These are phyloP conservation scores for Lethocerus indicus DNA, from an alignment of 1,140 invertebrate species.

Conservation along the genomic window DNA sequence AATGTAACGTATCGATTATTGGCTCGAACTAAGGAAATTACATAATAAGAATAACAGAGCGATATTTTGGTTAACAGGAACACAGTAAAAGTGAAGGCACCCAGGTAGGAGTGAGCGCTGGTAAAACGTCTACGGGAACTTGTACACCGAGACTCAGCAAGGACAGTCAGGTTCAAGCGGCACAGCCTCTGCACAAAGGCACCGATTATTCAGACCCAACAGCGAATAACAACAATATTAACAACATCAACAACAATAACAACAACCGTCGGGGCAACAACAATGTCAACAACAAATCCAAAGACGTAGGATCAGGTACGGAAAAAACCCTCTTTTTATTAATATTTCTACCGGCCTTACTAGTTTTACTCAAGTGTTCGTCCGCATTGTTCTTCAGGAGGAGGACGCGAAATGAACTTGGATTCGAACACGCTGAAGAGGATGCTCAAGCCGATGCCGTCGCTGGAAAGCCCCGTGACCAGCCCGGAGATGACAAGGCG, in stretches of 20 bases:
- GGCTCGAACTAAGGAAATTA: background rate
- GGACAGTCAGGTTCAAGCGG: conserved; percentile 10
- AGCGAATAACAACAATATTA: conserved; percentile 21
- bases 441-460: conserved; percentile 85
- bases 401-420: conserved; percentile 26
- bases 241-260: conserved; percentile 22
- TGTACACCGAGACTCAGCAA: conserved; percentile 19
- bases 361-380: no score
- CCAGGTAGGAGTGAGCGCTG: conserved; percentile 44
- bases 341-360: no score
- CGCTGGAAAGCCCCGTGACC: conserved; percentile 67
- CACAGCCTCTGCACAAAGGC: background rate
- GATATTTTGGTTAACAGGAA: no score
- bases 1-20: conserved; percentile 5
- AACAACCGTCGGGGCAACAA: conserved; percentile 20
- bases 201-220: background rate
- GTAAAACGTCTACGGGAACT: conserved; percentile 20
- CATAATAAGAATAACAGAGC: no score
- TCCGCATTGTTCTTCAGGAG: background rate
- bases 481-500: conserved; percentile 73
- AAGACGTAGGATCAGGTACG: conserved; percentile 14
- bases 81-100: conserved; percentile 71
- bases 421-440: conserved; percentile 81
- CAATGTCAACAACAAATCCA: conserved; percentile 16
- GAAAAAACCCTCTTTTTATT: no score